Evolutionary conservation across 30 jellyfish, hydroid and myxozoan species (phyloP).

Genomic region (Rhopilema esculentum): DNA sequence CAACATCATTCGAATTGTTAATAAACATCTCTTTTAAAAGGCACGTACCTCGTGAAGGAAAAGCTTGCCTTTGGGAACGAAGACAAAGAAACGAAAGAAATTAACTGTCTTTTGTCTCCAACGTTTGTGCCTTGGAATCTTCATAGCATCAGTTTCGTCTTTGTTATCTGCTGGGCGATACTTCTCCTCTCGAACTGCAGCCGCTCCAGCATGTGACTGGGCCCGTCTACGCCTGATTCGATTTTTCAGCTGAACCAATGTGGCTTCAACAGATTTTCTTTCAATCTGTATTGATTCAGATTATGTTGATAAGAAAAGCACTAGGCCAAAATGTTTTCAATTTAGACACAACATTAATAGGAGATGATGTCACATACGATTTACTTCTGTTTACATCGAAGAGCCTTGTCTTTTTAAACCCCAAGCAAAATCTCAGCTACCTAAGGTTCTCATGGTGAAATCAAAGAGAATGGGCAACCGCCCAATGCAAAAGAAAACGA

Average conservation of each 20-base stretch:
- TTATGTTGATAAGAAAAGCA: background rate
- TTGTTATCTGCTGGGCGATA: background rate
- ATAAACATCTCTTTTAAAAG: too few species aligned
- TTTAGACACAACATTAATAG: too few species aligned
- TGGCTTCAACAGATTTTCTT: background rate
- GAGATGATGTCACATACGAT: too few species aligned
- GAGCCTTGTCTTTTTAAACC: too few species aligned
- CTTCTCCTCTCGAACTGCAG: background rate
- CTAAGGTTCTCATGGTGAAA: too few species aligned
- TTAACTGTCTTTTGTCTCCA: background rate
- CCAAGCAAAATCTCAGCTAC: too few species aligned
- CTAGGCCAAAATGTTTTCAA: background rate
- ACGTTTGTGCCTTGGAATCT: background rate
- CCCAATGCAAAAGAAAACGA: too few species aligned
- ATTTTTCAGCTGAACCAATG: constrained; percentile 1
- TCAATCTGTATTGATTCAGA: background rate
- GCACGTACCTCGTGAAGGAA: constrained; percentile 18
- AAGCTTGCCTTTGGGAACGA: constrained; percentile 49
- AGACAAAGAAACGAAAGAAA: background rate
- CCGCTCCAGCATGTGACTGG: background rate
- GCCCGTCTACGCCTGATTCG: background rate
- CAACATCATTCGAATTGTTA: too few species aligned
- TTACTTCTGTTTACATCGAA: too few species aligned
- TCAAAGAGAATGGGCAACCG: too few species aligned
- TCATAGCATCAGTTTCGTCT: background rate